Percentiles rank a stretch among this genome's conserved stretches.
Evolutionary conservation across 2,888 invertebrate genomes (phyloP).

Genomic region (Epistrophe eligans): DNA sequence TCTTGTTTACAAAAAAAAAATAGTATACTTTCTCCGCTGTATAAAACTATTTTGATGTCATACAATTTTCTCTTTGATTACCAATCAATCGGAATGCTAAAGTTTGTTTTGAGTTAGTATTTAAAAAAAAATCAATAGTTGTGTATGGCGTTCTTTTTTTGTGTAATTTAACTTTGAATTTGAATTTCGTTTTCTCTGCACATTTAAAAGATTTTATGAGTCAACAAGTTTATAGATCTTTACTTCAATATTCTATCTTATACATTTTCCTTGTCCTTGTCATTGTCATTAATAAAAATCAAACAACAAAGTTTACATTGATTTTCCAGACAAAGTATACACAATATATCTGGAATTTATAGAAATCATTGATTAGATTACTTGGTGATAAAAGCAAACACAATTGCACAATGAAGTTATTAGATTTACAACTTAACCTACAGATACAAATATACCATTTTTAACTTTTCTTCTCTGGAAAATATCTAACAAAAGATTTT

Average conservation of each 20-base stretch:
- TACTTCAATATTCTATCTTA: background rate
- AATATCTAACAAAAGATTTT: background rate
- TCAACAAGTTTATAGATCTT: conserved; percentile 2
- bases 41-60: conserved; percentile 15
- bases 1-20: conserved; percentile 20
- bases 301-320: background rate
- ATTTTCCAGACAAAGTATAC: background rate
- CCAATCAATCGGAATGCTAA: conserved; percentile 18
- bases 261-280: background rate
- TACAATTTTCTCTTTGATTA: conserved; percentile 11
- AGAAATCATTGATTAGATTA: background rate
- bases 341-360: background rate
- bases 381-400: background rate
- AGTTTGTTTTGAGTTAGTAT: conserved; percentile 3
- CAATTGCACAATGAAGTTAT: background rate
- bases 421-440: background rate
- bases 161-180: conserved; percentile 1
- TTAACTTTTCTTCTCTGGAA: background rate
- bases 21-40: background rate
- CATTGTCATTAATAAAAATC: background rate
- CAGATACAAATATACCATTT: background rate
- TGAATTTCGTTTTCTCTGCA: background rate
- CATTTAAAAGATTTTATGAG: background rate
- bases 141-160: conserved; percentile 11
- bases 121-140: conserved; percentile 1